Base-by-base conservation (phyloP, 2,888 invertebrate species). In the Neria commutata region DNA sequence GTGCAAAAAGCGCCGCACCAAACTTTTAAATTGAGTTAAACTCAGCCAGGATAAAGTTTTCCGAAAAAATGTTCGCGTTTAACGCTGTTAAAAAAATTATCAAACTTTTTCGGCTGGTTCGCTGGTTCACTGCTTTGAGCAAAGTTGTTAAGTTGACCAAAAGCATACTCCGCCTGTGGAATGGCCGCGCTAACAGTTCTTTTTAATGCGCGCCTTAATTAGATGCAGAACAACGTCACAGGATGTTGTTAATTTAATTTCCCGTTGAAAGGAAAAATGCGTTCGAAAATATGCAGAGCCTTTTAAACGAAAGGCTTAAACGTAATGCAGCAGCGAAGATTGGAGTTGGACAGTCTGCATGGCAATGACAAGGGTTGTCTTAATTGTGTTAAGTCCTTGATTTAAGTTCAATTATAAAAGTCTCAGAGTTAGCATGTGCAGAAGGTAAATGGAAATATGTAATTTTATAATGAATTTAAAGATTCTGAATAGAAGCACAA, bases 21-120 rank as follows among this genome's bases (percentile, higher is more conserved):
- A 60, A 73, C 67, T 63, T 64, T 42, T 63, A 71, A 74, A 72
- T 72, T 71, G 75, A 74, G 72, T 72, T 72, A 74, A 72, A 52
- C 60, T 33, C 4, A 66, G 63, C 61, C 60, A 17, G 52, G 56
- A 56, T 58, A 66, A 71, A 66, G 60, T 73, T 72, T 71, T 67
- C 14, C 47, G 14, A n/a, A 54, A 40, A 40, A 50, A 54, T 23
- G 34, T 54, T 54, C 17, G 17, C 24, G 21, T 14, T 17, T n/a
- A 33, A 58, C 19, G 6, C 21, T 5, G 21, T 17, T 5, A 17
- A 17, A 42, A 42, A 42, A 42, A 19, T 19, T 14, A 19, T 42
- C 4, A 37, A 37, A 37, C 37, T 37, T 6, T 37, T 37, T 37
- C 6, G 17, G 19, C 21, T 17, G 19, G 19, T 19, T 42, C 19